Evolutionary conservation across 1,140 invertebrate species (phyloP), one percentile per base, ranked within the genome.

Genomic region (Homalodisca vitripennis): DNA sequence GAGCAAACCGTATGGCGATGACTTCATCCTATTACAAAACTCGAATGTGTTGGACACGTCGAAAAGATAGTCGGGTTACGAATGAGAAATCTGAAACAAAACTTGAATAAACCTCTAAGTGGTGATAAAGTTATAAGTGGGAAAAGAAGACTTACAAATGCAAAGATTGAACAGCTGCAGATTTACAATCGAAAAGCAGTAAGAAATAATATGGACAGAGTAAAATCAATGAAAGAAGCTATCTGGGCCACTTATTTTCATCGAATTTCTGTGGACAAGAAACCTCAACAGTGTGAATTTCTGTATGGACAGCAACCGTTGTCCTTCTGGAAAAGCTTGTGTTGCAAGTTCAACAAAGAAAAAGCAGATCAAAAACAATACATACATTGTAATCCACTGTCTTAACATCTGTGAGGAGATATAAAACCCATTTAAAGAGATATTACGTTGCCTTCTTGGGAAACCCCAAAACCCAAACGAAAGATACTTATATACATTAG

Each of bases 271-370:
- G 55, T 17, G 17, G 32, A 70, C 51, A 27, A 66, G 29, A 60
- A 65, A 27, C 62, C 69, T 12, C 31, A 73, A 17, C 72, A 73
- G 46, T 20, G 29, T 12, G 65, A 67, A 73, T 78, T 76, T 65
- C 73, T 73, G 13, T 48, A 48, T 41, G 77, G 74, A 20, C 68
- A 48, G 63, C 73, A 76, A 29, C 72, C 69, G 1, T 79, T 73
- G n/a, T n/a, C n/a, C n/a, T n/a, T n/a, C n/a, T n/a, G n/a, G n/a
- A n/a, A n/a, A n/a, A n/a, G n/a, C n/a, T n/a, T n/a, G n/a, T n/a
- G n/a, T 74, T 77, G 77, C 51, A 66, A 70, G 30, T 79, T 71
- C 71, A 71, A 74, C 27, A 22, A 20, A 51, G 41, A 10, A 1
- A 55, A 30, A 24, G n/a, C 10, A 67, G 20, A 48, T 53, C 66